These are phyloP conservation scores for Leptothorax acervorum DNA, from an alignment of 2,888 invertebrate genomes.

Conservation along the genomic window DNA sequence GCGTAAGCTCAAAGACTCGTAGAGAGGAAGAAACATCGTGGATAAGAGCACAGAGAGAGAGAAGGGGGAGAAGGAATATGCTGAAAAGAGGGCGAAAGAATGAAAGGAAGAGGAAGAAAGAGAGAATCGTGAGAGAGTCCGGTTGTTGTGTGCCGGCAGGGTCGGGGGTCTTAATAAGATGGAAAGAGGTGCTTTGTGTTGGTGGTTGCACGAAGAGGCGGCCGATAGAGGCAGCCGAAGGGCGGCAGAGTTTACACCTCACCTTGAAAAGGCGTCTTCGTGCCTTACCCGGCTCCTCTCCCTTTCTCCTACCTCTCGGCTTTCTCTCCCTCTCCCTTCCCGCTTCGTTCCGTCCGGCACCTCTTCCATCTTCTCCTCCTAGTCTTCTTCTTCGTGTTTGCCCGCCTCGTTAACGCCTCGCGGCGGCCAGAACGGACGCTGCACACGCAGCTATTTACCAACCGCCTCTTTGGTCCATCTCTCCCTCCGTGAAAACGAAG, in stretches of 20 bases:
- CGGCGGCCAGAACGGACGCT: slow-evolving; percentile 76
- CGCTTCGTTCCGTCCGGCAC: slow-evolving; percentile 58
- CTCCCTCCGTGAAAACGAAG: slow-evolving; percentile 61
- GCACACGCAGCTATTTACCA: slow-evolving; percentile 76
- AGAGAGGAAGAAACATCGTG: neutral
- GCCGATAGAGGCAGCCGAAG: slow-evolving; percentile 74
- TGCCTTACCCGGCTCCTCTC: slow-evolving; percentile 69
- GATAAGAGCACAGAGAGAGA: slow-evolving; percentile 6
- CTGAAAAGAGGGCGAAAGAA: slow-evolving; percentile 30
- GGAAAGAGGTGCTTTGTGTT: slow-evolving; percentile 75
- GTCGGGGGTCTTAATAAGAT: slow-evolving; percentile 76
- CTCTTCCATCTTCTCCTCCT: slow-evolving; percentile 62
- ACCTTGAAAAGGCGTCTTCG: slow-evolving; percentile 77
- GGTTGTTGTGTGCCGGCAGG: slow-evolving; percentile 68
- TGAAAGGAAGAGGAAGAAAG: slow-evolving; percentile 36
- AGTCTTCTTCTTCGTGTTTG: slow-evolving; percentile 76
- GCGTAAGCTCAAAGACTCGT: slow-evolving; percentile 59
- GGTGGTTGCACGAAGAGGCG: slow-evolving; percentile 70
- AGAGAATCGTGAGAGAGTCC: slow-evolving; percentile 72
- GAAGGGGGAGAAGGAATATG: neutral
- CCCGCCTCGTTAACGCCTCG: slow-evolving; percentile 82
- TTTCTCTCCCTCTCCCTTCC: slow-evolving; percentile 44
- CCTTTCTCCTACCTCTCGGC: slow-evolving; percentile 53
- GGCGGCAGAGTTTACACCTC: slow-evolving; percentile 77
- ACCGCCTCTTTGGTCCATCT: slow-evolving; percentile 68